Evolutionary conservation across 2,113 vertebrate genomes (phyloP), one percentile per base, ranked within the genome.

Genomic region (Drymodes brunneopygia): DNA sequence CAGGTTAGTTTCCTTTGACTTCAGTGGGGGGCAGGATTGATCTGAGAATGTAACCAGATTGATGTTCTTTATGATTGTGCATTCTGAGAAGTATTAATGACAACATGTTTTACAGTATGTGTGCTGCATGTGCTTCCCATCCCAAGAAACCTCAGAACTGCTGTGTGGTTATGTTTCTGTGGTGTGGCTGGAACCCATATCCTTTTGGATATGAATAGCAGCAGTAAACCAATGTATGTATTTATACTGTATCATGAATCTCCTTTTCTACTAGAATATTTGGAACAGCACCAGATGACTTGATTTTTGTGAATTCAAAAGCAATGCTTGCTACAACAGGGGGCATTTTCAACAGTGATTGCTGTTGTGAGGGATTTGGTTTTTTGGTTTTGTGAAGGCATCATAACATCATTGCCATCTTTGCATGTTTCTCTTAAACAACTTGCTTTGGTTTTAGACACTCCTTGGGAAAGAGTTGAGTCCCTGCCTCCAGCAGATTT

Each of bases 1-100:
- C 91, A 95, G 69, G 86, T 91, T 92, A 85, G 70, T 87, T 94
- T 96, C 78, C 66, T 81, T 91, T 95, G 89, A 91, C 93, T 95
- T 95, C 84, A 69, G 69, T 23, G 70, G 73, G 70, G 84, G 81
- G 54, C 69, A 96, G 91, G 78, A 95, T 65, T 95, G 93, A 91
- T 92, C 93, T 79, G 84, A 75, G 66, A 91, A 90, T 85, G 45
- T 35, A 77, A 92, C 25, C 5, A 91, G 57, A 87, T 54, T 92
- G 62, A 92, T 94, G 45, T 90, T 90, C 35, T 92, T 94, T 95
- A 80, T 90, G 87, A 87, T 61, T 91, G 81, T 92, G 62, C 91
- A 67, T 79, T 94, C 44, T 64, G 93, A 87, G 70, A n/a, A 82
- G 42, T 42, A 95, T 92, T 78, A 91, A 95, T 89, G 65, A 96